A percentile compares a stretch with the other conserved stretches of the same genome.
Conservation (phyloP, 1,140 invertebrate species). For the Maconellicoccus hirsutus region DNA sequence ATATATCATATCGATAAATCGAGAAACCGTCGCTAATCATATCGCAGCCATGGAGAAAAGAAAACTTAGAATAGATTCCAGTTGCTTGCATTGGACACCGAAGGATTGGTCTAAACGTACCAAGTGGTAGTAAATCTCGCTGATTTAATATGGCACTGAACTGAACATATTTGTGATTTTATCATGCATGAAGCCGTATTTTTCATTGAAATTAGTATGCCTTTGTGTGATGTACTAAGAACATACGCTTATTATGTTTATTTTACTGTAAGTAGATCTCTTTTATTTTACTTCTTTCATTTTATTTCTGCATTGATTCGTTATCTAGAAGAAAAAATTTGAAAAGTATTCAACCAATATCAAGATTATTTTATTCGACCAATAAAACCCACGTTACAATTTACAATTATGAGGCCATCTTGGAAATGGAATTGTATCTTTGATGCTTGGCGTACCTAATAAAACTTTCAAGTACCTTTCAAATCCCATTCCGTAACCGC, state of each 20-base stretch:
- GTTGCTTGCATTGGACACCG: slow-evolving; percentile 93
- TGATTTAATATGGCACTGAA: background rate
- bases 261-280: background rate
- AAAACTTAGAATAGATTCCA: slow-evolving; percentile 83
- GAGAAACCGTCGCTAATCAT: slow-evolving; percentile 82
- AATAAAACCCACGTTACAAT: slow-evolving; percentile 49
- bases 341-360: no score
- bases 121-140: slow-evolving; percentile 64
- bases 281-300: background rate
- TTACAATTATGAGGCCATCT: slow-evolving; percentile 79
- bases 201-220: background rate
- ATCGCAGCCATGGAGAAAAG: slow-evolving; percentile 73
- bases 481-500: slow-evolving; percentile 90
- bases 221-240: background rate
- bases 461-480: slow-evolving; percentile 80
- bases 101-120: slow-evolving; percentile 98
- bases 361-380: background rate
- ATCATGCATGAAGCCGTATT: background rate
- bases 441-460: slow-evolving; percentile 72
- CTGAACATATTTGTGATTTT: background rate
- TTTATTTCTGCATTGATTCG: background rate
- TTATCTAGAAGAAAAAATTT: background rate
- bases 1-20: slow-evolving; percentile 89
- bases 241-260: background rate
- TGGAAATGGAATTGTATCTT: slow-evolving; percentile 90